Evolutionary conservation across 2,888 invertebrate genomes (phyloP).

Genomic region (Conops quadrifasciatus): DNA sequence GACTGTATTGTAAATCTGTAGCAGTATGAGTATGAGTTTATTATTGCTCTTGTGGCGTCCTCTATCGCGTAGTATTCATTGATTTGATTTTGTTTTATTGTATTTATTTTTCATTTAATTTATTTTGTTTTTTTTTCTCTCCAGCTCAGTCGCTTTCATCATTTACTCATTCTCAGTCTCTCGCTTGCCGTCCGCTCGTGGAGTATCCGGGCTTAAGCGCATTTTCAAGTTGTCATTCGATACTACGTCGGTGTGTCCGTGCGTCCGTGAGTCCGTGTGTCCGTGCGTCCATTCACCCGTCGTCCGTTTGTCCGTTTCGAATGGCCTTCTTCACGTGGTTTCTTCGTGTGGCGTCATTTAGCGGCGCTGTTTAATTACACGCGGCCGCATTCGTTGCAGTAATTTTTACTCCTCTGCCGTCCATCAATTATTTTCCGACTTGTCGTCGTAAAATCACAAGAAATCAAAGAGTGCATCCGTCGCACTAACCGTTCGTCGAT

Average conservation of each 20-base stretch:
- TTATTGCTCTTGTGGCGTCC: not conserved
- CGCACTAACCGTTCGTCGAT: too few species aligned
- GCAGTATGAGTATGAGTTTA: too few species aligned
- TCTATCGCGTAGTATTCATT: not conserved
- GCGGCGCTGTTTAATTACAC: slow-evolving; percentile 2
- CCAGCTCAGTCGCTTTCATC: not conserved
- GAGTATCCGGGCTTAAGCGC: slow-evolving; percentile 8
- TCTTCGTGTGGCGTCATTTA: not conserved
- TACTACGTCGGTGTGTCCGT: not conserved
- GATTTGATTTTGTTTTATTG: slow-evolving; percentile 14
- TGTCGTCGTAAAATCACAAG: too few species aligned
- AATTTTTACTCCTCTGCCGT: too few species aligned
- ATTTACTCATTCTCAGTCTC: slow-evolving; percentile 7
- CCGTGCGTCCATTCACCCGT: not conserved
- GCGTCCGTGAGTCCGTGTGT: not conserved
- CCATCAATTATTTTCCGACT: too few species aligned
- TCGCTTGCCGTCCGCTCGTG: not conserved
- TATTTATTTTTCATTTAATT: slow-evolving; percentile 14
- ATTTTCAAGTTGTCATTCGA: too few species aligned
- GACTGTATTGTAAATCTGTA: too few species aligned
- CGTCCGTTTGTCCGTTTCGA: slow-evolving; percentile 11
- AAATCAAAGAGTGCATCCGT: too few species aligned
- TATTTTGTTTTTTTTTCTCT: not conserved
- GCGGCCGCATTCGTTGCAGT: slow-evolving; percentile 18
- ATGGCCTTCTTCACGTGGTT: not conserved